Base-by-base conservation (phyloP, 1,140 invertebrate genomes). In the Euura saliciscinereae region DNA sequence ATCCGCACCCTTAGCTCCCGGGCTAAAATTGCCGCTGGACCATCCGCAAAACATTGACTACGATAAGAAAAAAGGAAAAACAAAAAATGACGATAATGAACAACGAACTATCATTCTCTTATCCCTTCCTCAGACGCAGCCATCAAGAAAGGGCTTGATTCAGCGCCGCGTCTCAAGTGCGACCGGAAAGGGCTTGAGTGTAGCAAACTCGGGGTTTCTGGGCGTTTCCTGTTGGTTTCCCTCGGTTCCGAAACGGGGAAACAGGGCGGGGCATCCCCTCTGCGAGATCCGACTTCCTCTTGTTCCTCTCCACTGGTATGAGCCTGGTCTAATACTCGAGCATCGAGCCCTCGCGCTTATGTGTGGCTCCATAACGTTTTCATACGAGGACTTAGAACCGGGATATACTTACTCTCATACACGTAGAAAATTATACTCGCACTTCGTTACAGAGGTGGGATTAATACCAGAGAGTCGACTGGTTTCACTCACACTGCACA, bases 91-190 rank as follows among this genome's bases (percentile, higher is more conserved):
- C 28, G 28, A 28, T 28, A 28, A 28, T 28, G 28, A 28, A 28
- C 28, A 28, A 28, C 28, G 28, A 28, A 28, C 28, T 28, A 28
- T 28, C 28, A 28, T 28, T 28, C 28, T 28, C 28, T 28, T 28
- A 0, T 28, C 28, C 28, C 28, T 28, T 28, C 28, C 28, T 28
- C 28, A 28, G 28, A 59, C 51, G 51, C 51, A 59, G 51, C 51
- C 51, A 59, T 59, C 51, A n/a, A n/a, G 13, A 59, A 59, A 59
- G 51, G 51, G 51, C 51, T 59, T 59, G 51, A 59, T 59, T 59
- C 51, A 8, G 28, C 28, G 28, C 28, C 28, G 28, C 0, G 28
- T 28, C 13, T 59, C 51, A n/a, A 59, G 51, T 59, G 51, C 8
- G 6, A 59, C 51, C 51, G 51, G 13, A 59, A 59, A n/a, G 51